These are phyloP conservation scores for Drosophila mauritiana DNA, from an alignment of 1,140 invertebrate genomes.

Conservation along the genomic window DNA sequence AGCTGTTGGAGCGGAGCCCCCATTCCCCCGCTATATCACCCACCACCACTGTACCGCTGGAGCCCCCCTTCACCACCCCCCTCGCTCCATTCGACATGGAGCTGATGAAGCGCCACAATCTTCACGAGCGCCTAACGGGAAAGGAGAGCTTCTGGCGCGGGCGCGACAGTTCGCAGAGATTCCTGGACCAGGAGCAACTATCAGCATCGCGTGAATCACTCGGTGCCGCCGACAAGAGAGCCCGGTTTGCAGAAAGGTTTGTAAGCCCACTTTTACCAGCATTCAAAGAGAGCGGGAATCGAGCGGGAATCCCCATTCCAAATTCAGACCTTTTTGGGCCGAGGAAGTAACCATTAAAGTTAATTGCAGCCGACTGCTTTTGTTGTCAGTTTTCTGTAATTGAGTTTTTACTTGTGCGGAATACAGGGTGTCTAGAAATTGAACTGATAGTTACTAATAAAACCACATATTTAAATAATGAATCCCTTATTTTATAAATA, in stretches of 20 bases:
- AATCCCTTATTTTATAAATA: too few species aligned
- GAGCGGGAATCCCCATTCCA: neutral
- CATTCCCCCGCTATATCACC: neutral
- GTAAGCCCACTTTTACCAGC: neutral
- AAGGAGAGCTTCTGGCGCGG: conserved; percentile 46
- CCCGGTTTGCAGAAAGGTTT: conserved; percentile 59
- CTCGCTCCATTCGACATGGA: conserved; percentile 70
- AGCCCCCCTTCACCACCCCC: conserved; percentile 58
- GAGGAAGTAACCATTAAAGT: conserved; percentile 63
- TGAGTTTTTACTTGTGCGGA: conserved; percentile 23
- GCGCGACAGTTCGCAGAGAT: conserved; percentile 16
- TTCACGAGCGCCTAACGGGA: conserved; percentile 38
- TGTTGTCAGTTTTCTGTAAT: conserved; percentile 38
- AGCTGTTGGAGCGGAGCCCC: conserved; percentile 20
- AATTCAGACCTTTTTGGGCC: neutral
- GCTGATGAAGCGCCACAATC: conserved; percentile 45
- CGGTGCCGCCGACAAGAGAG: conserved; percentile 50
- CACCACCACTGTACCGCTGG: conserved; percentile 6
- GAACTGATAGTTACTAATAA: neutral
- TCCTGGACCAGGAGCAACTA: conserved; percentile 50
- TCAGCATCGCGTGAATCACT: conserved; percentile 43
- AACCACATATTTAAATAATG: neutral
- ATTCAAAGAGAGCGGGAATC: neutral
- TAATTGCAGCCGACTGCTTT: conserved; percentile 42
- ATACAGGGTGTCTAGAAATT: conserved; percentile 41